phyloP scores from a whole-genome alignment of 2,113 vertebrate species.

The Tonatia bakeri region DNA sequence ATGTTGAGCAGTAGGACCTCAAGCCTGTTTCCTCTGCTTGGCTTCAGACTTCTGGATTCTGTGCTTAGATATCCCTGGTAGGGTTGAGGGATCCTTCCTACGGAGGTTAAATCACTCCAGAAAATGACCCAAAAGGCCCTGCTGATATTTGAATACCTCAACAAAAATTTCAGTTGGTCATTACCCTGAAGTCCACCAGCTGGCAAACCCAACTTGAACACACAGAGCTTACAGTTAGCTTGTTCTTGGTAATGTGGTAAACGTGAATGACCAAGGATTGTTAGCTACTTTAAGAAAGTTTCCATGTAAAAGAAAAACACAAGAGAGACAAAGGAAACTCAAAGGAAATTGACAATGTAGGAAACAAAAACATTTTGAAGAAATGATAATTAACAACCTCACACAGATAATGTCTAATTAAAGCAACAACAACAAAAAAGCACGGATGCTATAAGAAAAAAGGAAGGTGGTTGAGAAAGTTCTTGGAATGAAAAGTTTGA shows the following conservation, averaged over 20 bases:
- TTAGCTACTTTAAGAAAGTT: not conserved
- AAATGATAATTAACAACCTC: not conserved
- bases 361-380: not conserved
- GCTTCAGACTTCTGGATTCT: not conserved
- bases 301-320: not conserved
- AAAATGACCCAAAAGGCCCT: not conserved
- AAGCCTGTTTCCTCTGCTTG: not conserved
- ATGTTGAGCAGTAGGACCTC: not conserved
- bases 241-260: not conserved
- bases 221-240: not conserved
- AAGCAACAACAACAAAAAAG: not conserved
- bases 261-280: not conserved
- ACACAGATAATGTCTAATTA: not conserved
- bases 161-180: not conserved
- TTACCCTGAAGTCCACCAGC: not conserved
- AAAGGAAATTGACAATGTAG: not conserved
- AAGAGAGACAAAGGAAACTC: not conserved
- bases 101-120: not conserved
- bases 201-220: not conserved
- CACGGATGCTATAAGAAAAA: not conserved
- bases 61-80: not conserved
- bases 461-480: not conserved
- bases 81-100: not conserved
- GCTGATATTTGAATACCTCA: not conserved
- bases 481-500: not conserved